Percentiles rank a stretch among this genome's conserved stretches.
These are phyloP conservation scores for Pammene aurita DNA, from an alignment of 2,888 invertebrate genomes.

Conservation along the genomic window DNA sequence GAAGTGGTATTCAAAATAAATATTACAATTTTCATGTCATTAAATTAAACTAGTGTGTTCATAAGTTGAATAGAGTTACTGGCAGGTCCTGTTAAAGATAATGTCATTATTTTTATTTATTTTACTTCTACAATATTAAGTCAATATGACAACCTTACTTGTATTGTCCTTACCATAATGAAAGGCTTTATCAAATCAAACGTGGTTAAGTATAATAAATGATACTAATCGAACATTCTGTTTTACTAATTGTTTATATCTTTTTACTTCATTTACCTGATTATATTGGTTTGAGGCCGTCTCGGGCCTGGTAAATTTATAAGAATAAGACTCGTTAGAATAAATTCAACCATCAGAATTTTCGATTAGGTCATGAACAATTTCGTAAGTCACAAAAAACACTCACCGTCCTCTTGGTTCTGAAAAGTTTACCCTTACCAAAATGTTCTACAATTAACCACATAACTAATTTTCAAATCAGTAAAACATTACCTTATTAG, in stretches of 20 bases:
- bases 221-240: conserved; percentile 66
- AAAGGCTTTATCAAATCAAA: conserved; percentile 47
- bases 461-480: conserved; percentile 48
- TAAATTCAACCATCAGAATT: conserved; percentile 52
- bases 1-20: neutral
- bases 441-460: conserved; percentile 66
- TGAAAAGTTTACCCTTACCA: conserved; percentile 77
- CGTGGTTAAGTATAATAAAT: conserved; percentile 58
- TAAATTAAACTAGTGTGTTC: neutral
- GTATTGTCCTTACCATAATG: conserved; percentile 47
- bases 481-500: neutral
- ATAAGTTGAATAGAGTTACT: neutral
- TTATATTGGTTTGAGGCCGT: neutral
- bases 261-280: neutral
- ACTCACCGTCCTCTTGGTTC: conserved; percentile 80
- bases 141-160: conserved; percentile 70
- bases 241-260: neutral
- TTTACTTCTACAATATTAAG: conserved; percentile 13
- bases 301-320: neutral
- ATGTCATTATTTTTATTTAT: neutral
- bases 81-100: neutral
- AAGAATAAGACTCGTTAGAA: neutral
- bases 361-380: conserved; percentile 70
- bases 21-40: neutral
- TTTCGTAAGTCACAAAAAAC: conserved; percentile 66